These are phyloP conservation scores for Hypotaenidia philippensis DNA, from an alignment of 2,797 vertebrate species.

Conservation along the genomic window DNA sequence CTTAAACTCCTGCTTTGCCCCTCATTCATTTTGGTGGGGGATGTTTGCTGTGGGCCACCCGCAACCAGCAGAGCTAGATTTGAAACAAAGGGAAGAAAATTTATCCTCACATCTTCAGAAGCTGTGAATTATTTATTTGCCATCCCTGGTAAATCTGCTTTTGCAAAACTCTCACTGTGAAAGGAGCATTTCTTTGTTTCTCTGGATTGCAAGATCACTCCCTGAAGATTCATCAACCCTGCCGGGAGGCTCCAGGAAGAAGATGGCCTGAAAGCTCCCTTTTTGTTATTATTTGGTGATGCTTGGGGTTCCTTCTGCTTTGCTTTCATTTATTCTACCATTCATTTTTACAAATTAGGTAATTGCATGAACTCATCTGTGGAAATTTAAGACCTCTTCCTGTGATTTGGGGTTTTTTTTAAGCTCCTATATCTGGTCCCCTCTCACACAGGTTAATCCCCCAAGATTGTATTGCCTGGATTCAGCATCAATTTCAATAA, in stretches of 20 bases:
- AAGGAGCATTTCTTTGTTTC: not conserved
- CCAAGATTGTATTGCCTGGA: not conserved
- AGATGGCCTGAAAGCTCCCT: not conserved
- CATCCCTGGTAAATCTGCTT: not conserved
- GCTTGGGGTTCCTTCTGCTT: not conserved
- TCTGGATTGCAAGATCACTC: not conserved
- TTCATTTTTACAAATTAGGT: not conserved
- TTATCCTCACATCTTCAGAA: not conserved
- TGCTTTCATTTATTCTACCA: not conserved
- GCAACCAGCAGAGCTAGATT: not conserved
- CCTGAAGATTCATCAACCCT: not conserved
- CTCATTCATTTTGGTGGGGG: not conserved
- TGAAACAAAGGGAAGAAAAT: not conserved
- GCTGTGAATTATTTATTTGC: conserved; percentile 19
- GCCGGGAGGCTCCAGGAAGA: not conserved
- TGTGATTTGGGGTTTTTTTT: not conserved
- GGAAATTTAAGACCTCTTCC: not conserved
- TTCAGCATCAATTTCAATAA: not conserved
- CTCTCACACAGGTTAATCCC: not conserved
- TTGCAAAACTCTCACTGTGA: not conserved
- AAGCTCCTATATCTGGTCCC: not conserved
- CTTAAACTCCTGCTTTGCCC: not conserved
- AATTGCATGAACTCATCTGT: not conserved
- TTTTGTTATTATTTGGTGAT: not conserved
- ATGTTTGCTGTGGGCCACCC: not conserved